Conservation (phyloP, 2,888 invertebrate genomes). For the Tipula helvola region DNA sequence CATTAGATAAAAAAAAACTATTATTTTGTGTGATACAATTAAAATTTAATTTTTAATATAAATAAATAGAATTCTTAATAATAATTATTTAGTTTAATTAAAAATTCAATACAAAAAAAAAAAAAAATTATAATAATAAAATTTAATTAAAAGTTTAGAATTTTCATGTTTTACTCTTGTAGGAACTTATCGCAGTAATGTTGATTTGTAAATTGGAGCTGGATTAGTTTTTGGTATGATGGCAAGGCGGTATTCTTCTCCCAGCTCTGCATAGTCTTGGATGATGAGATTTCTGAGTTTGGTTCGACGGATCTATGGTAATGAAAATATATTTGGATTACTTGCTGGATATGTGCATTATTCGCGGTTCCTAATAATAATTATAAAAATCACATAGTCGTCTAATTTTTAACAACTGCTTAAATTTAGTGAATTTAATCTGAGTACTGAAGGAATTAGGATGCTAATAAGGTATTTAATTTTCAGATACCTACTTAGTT, state of each 20-base stretch:
- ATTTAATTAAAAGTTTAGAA: background rate
- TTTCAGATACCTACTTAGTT: too few species aligned
- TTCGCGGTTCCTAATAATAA: background rate
- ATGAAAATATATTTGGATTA: background rate
- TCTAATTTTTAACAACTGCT: too few species aligned
- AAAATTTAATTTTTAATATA: background rate
- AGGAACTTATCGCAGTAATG: background rate
- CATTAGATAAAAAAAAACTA: background rate
- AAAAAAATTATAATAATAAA: background rate
- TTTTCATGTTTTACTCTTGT: background rate
- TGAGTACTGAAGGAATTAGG: too few species aligned
- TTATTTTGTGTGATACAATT: background rate
- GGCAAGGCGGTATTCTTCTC: background rate
- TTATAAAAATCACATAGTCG: too few species aligned
- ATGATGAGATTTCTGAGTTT: background rate
- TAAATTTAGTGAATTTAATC: too few species aligned
- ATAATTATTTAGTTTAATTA: background rate
- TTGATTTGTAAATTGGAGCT: background rate
- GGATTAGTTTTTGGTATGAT: background rate
- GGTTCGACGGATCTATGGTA: background rate
- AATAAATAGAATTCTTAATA: background rate
- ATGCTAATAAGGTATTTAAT: too few species aligned
- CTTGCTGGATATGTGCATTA: too few species aligned
- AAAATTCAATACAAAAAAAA: background rate
- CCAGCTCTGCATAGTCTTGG: background rate